Base-by-base conservation (phyloP, 2,113 vertebrate species). In the Clupea harengus region DNA sequence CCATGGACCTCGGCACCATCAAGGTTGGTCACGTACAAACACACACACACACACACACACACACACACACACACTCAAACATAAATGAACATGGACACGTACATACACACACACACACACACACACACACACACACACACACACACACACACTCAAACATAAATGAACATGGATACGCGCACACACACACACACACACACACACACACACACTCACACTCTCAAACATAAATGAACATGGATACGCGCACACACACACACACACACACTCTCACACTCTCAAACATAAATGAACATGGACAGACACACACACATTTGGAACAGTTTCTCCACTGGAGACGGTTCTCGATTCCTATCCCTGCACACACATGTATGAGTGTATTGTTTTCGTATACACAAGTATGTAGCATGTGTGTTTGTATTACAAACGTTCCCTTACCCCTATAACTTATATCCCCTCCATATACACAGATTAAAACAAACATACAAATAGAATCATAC, bases 1-100 rank as follows among this genome's bases (percentile, higher is more conserved):
- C 97, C 83, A 98, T 98, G 97, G 97, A 98, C 91, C 96, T 98
- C 89, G 95, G 96, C 93, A 96, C 95, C 52, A 96, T 98, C 90
- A 98, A 97, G 94, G 97, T 97, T 85, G 92, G 91, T 85, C 49
- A 45, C 18, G 3, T 10, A 3, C 72, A 13, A 28, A 39, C 72
- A 17, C 72, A 17, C 28, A 44, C 13, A 22, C 54, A 60, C 10
- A 32, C n/a, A 11, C 11, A 45, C 52, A 25, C 6, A 2, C 22
- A 82, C 82, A 49, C 81, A n/a, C 45, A 82, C 81, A 82, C 11
- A n/a, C 81, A 82, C 46, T 25, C 81, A 50, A 45, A 6, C 52
- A 54, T 18, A n/a, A n/a, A n/a, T 46, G 45, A 46, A 7, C 4
- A 4, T 46, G 8, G 0, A 46, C 45, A 46, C 45, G 4, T 46